These are phyloP conservation scores for Drosophila novamexicana DNA, from an alignment of 1,140 invertebrate species.

Conservation along the genomic window DNA sequence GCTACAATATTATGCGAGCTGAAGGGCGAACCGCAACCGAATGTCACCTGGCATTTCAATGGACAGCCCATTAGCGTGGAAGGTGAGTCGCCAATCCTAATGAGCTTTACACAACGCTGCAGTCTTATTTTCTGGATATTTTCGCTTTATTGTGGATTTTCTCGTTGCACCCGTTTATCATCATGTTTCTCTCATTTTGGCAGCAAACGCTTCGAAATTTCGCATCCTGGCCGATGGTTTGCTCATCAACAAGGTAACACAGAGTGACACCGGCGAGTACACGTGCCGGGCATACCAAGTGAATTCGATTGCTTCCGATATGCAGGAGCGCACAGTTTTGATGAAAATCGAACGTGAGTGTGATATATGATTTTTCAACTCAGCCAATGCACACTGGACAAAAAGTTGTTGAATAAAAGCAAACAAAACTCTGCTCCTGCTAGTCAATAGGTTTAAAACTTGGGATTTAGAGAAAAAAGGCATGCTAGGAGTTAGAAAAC, in stretches of 20 bases:
- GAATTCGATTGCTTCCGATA: conserved; percentile 84
- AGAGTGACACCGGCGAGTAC: conserved; percentile 86
- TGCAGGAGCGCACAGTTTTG: conserved; percentile 84
- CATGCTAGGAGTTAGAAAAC: too few relatives aligned
- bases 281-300: conserved; percentile 86
- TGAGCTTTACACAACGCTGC: conserved; percentile 42
- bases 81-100: conserved; percentile 65
- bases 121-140: background rate
- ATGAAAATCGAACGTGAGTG: conserved; percentile 86
- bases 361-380: conserved; percentile 71
- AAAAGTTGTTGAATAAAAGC: background rate
- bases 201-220: conserved; percentile 78
- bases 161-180: conserved; percentile 31
- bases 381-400: conserved; percentile 35
- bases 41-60: conserved; percentile 85
- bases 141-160: conserved; percentile 12
- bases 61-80: conserved; percentile 77
- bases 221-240: conserved; percentile 85
- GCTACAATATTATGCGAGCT: conserved; percentile 85
- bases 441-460: too few relatives aligned
- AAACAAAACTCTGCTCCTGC: background rate
- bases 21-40: conserved; percentile 85
- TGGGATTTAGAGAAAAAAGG: too few relatives aligned
- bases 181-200: conserved; percentile 30
- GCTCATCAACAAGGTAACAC: conserved; percentile 85